Percentiles rank a stretch among this genome's conserved stretches.
These are phyloP conservation scores for Thereva nobilitata DNA, from an alignment of 2,888 invertebrate genomes.

Conservation along the genomic window DNA sequence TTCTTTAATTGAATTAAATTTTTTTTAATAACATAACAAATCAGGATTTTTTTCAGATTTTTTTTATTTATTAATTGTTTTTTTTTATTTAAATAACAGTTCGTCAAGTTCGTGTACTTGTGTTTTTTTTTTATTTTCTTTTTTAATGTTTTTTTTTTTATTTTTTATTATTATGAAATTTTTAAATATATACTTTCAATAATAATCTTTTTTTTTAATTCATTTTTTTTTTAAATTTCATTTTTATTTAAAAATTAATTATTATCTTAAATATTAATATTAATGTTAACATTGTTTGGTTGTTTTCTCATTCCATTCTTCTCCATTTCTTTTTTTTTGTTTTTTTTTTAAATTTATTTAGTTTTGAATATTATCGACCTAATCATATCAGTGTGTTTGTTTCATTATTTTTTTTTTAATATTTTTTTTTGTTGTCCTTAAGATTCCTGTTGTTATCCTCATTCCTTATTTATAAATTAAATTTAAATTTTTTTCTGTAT, in stretches of 20 bases:
- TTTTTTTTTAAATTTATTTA: slow-evolving; percentile 5
- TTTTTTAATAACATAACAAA: slow-evolving; percentile 12
- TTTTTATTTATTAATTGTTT: slow-evolving; percentile 23
- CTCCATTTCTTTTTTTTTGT: neutral
- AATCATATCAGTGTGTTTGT: slow-evolving; percentile 36
- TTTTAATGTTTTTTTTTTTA: slow-evolving; percentile 40
- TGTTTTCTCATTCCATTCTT: slow-evolving; percentile 16
- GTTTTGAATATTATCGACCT: slow-evolving; percentile 43
- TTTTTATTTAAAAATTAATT: slow-evolving; percentile 45
- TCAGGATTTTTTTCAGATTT: slow-evolving; percentile 24
- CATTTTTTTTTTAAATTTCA: slow-evolving; percentile 37
- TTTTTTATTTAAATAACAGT: slow-evolving; percentile 37
- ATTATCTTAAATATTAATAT: slow-evolving; percentile 43
- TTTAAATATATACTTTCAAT: slow-evolving; percentile 36
- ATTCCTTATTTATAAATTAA: neutral
- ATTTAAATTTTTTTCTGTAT: slow-evolving; percentile 24
- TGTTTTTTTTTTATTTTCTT: slow-evolving; percentile 38
- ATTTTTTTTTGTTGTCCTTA: slow-evolving; percentile 35
- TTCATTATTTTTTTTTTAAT: slow-evolving; percentile 34
- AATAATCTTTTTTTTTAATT: slow-evolving; percentile 40
- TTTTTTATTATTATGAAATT: slow-evolving; percentile 39
- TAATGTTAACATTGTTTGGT: slow-evolving; percentile 44
- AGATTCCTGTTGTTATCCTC: slow-evolving; percentile 4
- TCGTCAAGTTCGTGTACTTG: slow-evolving; percentile 37
- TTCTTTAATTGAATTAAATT: neutral